Percentiles rank a stretch among this genome's conserved stretches.
Evolutionary conservation across 1,140 invertebrate species (phyloP).

Genomic region (Macrostomum lignano): DNA sequence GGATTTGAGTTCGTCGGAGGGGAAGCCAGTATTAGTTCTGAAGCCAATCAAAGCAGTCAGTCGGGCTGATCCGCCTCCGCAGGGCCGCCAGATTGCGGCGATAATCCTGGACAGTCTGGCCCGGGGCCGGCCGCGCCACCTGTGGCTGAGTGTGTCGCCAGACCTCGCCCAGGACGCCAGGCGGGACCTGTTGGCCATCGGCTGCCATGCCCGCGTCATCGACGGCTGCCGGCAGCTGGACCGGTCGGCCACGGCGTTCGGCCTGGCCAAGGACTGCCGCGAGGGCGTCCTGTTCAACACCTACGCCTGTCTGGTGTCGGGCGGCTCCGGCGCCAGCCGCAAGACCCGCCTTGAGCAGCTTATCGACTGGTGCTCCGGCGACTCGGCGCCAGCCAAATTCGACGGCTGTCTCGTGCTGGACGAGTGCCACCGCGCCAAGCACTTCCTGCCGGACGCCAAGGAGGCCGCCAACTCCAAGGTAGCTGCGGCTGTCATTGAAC

Average conservation of each 20-base stretch:
- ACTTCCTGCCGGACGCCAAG: slow-evolving; percentile 21
- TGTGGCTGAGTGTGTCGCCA: slow-evolving; percentile 19
- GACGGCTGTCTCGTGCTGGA: slow-evolving; percentile 20
- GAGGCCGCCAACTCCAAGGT: slow-evolving; percentile 18
- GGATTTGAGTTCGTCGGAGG: too few relatives aligned
- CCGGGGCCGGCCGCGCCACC: slow-evolving; percentile 14
- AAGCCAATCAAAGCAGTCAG: background rate
- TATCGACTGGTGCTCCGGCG: too few relatives aligned
- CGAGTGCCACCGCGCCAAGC: too few relatives aligned
- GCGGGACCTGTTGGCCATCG: slow-evolving; percentile 17
- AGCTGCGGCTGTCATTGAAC: slow-evolving; percentile 14
- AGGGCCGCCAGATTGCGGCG: slow-evolving; percentile 17
- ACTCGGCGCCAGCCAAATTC: too few relatives aligned
- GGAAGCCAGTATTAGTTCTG: slow-evolving; percentile 1
- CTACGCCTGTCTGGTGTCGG: too few relatives aligned
- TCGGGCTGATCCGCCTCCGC: too few relatives aligned
- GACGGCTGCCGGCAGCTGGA: slow-evolving; percentile 21
- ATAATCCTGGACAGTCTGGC: slow-evolving; percentile 17
- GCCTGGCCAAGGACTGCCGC: slow-evolving; percentile 17
- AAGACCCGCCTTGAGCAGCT: too few relatives aligned
- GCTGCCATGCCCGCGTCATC: slow-evolving; percentile 18
- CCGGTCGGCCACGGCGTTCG: slow-evolving; percentile 15
- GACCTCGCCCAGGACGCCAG: slow-evolving; percentile 17
- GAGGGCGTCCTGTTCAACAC: too few relatives aligned
- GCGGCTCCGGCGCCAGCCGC: too few relatives aligned